Evolutionary conservation across 2,888 invertebrate species (phyloP), one percentile per base, ranked within the genome.

Genomic region (Drosophila picticornis): DNA sequence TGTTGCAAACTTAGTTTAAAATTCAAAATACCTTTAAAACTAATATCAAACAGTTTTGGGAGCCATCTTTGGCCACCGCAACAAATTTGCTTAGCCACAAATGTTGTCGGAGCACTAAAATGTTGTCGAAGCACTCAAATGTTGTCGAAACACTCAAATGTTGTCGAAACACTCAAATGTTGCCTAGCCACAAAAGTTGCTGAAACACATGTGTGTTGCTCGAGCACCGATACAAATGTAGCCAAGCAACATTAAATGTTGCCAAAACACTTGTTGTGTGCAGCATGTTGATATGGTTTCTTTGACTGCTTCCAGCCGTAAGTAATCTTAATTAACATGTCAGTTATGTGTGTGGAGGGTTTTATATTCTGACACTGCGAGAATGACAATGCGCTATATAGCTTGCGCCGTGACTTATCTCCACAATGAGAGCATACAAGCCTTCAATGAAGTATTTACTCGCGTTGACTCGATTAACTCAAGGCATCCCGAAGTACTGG

Each of bases 241-340:
- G 6, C 55, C 25, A 27, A 55, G 25, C 11, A 4, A 16, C 13
- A 36, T 19, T 48, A 70, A 57, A 60, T 73, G 58, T 72, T 64
- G 69, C 71, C 46, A 66, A 74, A 67, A 77, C 87, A 87, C 87
- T 87, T 87, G 87, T 87, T 87, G 90, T 81, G 77, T 74, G 74
- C 86, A 56, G 32, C 70, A 65, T 66, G 67, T 65, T 58, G 71
- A 22, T 22, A 73, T 25, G 38, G 19, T 43, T 48, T 19, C 19
- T 38, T 43, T 56, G 64, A 48, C 9, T 43, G 58, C 34, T 72
- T n/a, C 38, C 32, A 51, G 53, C 60, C 66, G 57, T 59, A 59
- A 65, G 70, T 75, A 65, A 79, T 78, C 74, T 81, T 84, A 89
- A 87, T 87, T 87, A 81, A 84, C 71, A 87, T 90, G 76, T 81